Percentiles rank a stretch among this genome's conserved stretches.
Conservation (phyloP, 2,888 invertebrate species). For the Dasysyrphus albostriatus region DNA sequence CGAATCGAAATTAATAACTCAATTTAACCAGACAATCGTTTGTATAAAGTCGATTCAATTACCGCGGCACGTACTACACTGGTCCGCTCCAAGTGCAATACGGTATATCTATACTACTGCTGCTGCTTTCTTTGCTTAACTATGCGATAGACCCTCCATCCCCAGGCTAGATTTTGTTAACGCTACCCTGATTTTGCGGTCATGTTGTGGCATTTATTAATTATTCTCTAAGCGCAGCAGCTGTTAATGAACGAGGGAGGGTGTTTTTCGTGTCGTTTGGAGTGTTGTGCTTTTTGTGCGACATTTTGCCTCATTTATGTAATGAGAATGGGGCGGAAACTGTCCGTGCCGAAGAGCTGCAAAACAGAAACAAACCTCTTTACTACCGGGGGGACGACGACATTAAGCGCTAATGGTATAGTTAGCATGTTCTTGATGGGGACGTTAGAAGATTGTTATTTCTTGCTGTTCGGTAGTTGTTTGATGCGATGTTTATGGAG, state of each 20-base stretch:
- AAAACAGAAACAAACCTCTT: constrained; percentile 17
- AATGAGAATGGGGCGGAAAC: constrained; percentile 53
- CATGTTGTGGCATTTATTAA: constrained; percentile 75
- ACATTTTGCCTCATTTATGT: constrained; percentile 71
- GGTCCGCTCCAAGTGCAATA: constrained; percentile 3
- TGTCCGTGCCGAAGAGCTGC: constrained; percentile 1
- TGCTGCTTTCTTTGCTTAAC: background rate
- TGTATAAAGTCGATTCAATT: constrained; percentile 65
- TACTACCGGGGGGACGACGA: constrained; percentile 3
- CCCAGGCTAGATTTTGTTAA: constrained; percentile 39
- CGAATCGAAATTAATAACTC: constrained; percentile 69
- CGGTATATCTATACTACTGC: constrained; percentile 17
- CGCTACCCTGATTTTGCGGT: constrained; percentile 69
- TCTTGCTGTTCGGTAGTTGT: constrained; percentile 62
- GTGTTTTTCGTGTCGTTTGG: constrained; percentile 38
- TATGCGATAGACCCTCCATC: constrained; percentile 4
- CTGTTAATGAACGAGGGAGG: constrained; percentile 72
- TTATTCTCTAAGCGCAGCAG: constrained; percentile 76
- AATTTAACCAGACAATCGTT: constrained; percentile 70
- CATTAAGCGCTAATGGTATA: constrained; percentile 70
- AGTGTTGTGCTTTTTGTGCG: constrained; percentile 52
- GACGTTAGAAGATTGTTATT: constrained; percentile 70
- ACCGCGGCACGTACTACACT: constrained; percentile 23
- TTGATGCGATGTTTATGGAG: constrained; percentile 72
- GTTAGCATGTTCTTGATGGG: constrained; percentile 74